Percentiles rank a stretch among this genome's conserved stretches.
Evolutionary conservation across 2,797 vertebrate genomes (phyloP).

Genomic region (Enteromius treurensis): DNA sequence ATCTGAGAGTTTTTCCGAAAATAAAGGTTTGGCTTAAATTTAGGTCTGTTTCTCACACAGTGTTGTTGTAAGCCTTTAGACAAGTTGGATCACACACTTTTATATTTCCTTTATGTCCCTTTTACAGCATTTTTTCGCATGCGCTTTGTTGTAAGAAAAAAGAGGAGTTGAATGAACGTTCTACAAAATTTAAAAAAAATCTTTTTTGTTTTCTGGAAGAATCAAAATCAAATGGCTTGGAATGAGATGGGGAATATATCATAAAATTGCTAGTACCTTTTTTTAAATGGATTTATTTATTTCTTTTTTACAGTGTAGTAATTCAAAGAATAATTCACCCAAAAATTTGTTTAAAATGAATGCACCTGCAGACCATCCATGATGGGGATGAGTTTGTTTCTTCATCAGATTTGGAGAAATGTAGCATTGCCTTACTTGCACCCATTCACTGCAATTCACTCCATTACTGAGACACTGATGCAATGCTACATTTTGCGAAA

Average conservation of each 20-base stretch:
- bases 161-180: not conserved
- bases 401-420: not conserved
- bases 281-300: not conserved
- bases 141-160: not conserved
- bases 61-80: not conserved
- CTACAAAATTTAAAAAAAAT: not conserved
- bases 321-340: not conserved
- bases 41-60: not conserved
- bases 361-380: not conserved
- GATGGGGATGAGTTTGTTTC: not conserved
- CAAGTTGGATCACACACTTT: not conserved
- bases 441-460: not conserved
- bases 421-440: not conserved
- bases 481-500: not conserved
- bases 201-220: not conserved
- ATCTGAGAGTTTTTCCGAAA: not conserved
- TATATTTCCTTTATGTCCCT: not conserved
- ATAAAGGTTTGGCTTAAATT: not conserved
- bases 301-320: not conserved
- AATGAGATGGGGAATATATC: not conserved
- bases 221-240: not conserved
- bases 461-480: not conserved
- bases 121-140: not conserved
- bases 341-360: not conserved
- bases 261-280: not conserved